Conservation (phyloP, 2,113 vertebrate genomes). For the Dissostichus mawsoni region DNA sequence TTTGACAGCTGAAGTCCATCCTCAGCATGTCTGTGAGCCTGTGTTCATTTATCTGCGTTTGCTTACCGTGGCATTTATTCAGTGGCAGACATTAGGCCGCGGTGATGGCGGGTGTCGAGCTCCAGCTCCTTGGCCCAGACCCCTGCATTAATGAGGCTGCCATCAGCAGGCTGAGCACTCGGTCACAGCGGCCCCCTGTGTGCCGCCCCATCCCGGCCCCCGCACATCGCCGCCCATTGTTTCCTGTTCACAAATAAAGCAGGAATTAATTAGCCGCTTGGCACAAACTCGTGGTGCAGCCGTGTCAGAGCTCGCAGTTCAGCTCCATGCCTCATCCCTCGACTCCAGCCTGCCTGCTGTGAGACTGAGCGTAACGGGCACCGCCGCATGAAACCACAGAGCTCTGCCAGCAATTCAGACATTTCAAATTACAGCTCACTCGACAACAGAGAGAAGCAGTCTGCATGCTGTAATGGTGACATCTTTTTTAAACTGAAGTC, state of each 20-base stretch:
- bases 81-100: constrained; percentile 65
- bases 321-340: constrained; percentile 59
- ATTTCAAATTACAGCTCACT: constrained; percentile 58
- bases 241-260: constrained; percentile 75
- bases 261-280: constrained; percentile 79
- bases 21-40: constrained; percentile 50
- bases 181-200: constrained; percentile 76
- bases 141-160: constrained; percentile 79
- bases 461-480: constrained; percentile 1
- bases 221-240: constrained; percentile 74
- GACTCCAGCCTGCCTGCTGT: constrained; percentile 51
- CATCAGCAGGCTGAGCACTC: constrained; percentile 73
- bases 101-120: constrained; percentile 71
- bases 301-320: constrained; percentile 58
- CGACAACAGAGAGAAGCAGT: constrained; percentile 26
- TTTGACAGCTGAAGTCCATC: constrained; percentile 67
- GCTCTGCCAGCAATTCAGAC: constrained; percentile 55
- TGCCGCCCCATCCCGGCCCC: constrained; percentile 61
- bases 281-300: constrained; percentile 58
- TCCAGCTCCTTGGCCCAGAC: constrained; percentile 71
- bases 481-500: constrained; percentile 32
- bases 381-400: constrained; percentile 45
- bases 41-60: constrained; percentile 65
- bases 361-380: constrained; percentile 48
- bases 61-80: constrained; percentile 73